phyloP scores from a whole-genome alignment of 2,113 vertebrate genomes.

The Varanus komodoensis region DNA sequence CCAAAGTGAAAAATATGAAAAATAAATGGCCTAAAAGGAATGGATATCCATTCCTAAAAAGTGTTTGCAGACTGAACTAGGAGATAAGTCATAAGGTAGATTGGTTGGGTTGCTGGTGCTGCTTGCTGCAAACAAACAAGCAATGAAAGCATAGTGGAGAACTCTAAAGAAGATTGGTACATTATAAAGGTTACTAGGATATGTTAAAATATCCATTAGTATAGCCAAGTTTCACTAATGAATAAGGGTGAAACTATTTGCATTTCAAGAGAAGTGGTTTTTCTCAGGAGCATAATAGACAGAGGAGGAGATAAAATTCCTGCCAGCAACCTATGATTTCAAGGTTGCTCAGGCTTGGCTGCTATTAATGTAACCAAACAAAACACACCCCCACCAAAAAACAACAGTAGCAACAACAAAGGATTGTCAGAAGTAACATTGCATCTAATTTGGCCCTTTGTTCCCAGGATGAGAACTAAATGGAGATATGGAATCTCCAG shows the following conservation, averaged over 20 bases:
- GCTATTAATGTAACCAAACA: neutral
- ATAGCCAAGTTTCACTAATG: neutral
- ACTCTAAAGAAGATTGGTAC: neutral
- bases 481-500: neutral
- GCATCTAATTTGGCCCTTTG: too few species aligned
- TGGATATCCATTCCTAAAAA: too few species aligned
- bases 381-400: too few species aligned
- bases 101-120: fast-evolving
- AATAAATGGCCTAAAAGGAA: neutral
- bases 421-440: too few species aligned
- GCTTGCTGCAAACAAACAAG: neutral
- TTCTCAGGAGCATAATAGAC: neutral
- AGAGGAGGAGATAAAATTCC: neutral
- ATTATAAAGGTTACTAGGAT: neutral
- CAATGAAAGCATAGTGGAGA: neutral
- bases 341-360: neutral
- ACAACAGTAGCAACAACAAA: too few species aligned
- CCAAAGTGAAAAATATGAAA: too few species aligned
- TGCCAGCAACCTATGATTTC: too few species aligned
- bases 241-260: neutral
- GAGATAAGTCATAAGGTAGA: fast-evolving
- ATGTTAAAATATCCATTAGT: neutral
- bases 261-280: neutral
- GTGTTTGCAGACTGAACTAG: neutral
- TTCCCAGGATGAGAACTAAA: neutral